Evolutionary conservation across 2,113 vertebrate species (phyloP).

Genomic region (Thalassoma bifasciatum): DNA sequence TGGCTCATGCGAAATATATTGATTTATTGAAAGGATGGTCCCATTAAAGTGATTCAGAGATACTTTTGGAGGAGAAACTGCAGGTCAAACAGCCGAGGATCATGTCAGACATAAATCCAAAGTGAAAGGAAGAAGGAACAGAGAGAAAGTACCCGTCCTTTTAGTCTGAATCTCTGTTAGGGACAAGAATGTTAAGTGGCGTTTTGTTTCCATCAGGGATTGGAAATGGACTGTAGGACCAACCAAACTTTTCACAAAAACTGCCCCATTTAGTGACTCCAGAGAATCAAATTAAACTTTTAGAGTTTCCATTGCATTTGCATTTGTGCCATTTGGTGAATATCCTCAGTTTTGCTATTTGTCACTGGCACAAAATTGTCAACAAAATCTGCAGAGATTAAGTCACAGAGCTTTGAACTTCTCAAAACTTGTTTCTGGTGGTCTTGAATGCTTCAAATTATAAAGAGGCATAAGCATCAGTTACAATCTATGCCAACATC

Average conservation of each 20-base stretch:
- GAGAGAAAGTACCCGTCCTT: not conserved
- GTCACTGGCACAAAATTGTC: not conserved
- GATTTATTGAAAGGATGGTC: slow-evolving; percentile 9
- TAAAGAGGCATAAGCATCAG: no score
- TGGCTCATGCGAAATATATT: slow-evolving; percentile 11
- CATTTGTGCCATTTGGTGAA: no score
- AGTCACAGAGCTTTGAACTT: no score
- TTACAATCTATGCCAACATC: no score
- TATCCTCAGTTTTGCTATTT: not conserved
- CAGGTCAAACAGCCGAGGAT: not conserved
- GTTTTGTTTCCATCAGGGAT: not conserved
- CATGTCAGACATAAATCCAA: slow-evolving; percentile 8
- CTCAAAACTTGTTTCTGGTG: no score
- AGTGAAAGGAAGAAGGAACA: not conserved
- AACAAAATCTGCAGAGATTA: no score
- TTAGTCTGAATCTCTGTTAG: not conserved
- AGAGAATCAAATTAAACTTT: no score
- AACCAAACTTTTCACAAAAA: not conserved
- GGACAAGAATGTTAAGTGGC: not conserved
- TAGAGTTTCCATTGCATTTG: no score
- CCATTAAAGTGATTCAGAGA: slow-evolving; percentile 7
- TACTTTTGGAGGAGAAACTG: not conserved
- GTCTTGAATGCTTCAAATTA: no score
- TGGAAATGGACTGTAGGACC: not conserved
- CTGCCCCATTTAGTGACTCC: not conserved